A percentile compares a stretch with the other conserved stretches of the same genome.
Conservation (phyloP, 2,113 vertebrate genomes). For the Malaclemys terrapin region DNA sequence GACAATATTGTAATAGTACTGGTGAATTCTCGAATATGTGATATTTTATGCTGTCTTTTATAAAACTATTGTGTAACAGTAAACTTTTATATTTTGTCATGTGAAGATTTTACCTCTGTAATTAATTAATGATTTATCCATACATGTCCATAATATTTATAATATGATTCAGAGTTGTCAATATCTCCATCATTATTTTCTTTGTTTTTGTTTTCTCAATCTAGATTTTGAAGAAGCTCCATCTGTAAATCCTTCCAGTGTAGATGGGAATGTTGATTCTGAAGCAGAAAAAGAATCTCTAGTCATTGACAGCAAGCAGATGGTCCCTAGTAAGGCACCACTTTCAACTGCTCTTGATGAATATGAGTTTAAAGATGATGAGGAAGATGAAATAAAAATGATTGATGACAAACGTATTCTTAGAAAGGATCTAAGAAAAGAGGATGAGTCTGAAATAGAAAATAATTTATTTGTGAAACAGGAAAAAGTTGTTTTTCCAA, state of each 20-base stretch:
- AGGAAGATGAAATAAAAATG: conserved; percentile 90
- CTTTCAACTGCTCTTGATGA: conserved; percentile 92
- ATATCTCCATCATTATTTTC: background rate
- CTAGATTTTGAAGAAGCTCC: conserved; percentile 95
- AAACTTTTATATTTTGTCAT: background rate
- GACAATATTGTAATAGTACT: background rate
- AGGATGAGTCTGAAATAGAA: conserved; percentile 89
- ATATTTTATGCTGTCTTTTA: background rate
- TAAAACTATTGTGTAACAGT: background rate
- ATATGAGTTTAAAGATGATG: conserved; percentile 97
- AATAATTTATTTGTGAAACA: conserved; percentile 87
- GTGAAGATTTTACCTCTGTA: background rate
- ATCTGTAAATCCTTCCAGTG: conserved; percentile 95
- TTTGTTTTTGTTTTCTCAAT: conserved; percentile 66
- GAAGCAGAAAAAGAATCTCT: conserved; percentile 92
- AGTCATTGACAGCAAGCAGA: conserved; percentile 84
- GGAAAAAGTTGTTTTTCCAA: conserved; percentile 86
- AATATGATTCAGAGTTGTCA: background rate
- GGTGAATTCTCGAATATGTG: background rate
- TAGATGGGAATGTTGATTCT: conserved; percentile 95
- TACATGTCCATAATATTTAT: background rate
- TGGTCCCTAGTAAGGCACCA: conserved; percentile 80
- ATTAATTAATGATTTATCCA: background rate
- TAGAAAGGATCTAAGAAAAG: conserved; percentile 89
- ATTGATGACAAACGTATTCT: conserved; percentile 92